Percentiles rank a stretch among this genome's conserved stretches.
Evolutionary conservation across 2,888 invertebrate species (phyloP).

Genomic region (Epistrophe grossulariae): DNA sequence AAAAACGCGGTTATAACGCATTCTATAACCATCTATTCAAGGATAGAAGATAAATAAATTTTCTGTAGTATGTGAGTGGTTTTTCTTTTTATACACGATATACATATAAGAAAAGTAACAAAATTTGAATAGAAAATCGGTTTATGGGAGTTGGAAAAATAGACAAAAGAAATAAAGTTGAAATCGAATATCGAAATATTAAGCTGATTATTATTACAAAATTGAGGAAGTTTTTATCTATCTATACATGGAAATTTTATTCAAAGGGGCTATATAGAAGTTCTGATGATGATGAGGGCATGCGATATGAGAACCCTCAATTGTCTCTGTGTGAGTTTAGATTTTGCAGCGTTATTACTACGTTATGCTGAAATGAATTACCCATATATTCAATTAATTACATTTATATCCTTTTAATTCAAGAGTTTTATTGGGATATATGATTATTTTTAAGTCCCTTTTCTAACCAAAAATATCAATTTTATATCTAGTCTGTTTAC

Average conservation of each 20-base stretch:
- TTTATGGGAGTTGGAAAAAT: conserved; percentile 8
- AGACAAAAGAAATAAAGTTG: conserved; percentile 24
- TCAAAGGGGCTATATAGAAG: not conserved
- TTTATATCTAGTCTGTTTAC: not conserved
- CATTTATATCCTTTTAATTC: not conserved
- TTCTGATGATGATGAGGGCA: not conserved
- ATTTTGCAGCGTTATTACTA: not conserved
- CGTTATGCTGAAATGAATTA: not conserved
- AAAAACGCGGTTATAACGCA: conserved; percentile 32
- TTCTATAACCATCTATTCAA: not conserved
- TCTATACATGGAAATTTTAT: not conserved
- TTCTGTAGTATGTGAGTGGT: not conserved
- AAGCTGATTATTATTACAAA: conserved; percentile 56
- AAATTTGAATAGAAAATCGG: conserved; percentile 18
- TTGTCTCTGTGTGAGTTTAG: not conserved
- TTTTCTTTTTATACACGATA: not conserved
- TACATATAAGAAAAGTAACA: not conserved
- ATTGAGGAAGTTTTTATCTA: not conserved
- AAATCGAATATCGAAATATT: conserved; percentile 55
- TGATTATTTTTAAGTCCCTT: not conserved
- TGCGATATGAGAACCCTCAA: not conserved
- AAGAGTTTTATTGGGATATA: not conserved
- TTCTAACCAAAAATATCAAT: conserved; percentile 14
- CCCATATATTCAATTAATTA: not conserved
- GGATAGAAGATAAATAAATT: not conserved